Evolutionary conservation across 1,140 invertebrate genomes (phyloP).

Genomic region (Cotesia vestalis): DNA sequence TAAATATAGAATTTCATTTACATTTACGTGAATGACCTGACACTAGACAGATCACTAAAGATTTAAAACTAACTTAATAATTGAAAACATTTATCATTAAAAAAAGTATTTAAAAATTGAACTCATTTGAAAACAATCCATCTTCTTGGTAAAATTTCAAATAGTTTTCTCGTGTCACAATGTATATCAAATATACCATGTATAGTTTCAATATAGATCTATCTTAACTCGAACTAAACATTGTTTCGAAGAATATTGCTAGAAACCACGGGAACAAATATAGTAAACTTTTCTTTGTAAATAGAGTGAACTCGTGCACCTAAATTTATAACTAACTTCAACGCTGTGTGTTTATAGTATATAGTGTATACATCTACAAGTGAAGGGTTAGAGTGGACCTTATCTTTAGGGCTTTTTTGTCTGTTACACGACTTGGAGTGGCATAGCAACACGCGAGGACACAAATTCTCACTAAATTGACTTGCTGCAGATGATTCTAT

Average conservation of each 20-base stretch:
- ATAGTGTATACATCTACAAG: neutral
- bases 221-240: neutral
- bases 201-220: no score
- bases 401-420: slow-evolving; percentile 28
- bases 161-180: no score
- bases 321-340: neutral
- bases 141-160: no score
- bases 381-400: slow-evolving; percentile 5
- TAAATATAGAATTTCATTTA: no score
- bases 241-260: slow-evolving; percentile 42
- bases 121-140: no score
- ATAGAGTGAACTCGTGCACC: slow-evolving; percentile 33
- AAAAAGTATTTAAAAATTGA: no score
- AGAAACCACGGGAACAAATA: slow-evolving; percentile 38
- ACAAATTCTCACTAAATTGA: slow-evolving; percentile 47
- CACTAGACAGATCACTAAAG: no score
- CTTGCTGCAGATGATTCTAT: slow-evolving; percentile 54
- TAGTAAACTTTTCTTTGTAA: slow-evolving; percentile 32
- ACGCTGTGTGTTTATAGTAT: neutral
- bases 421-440: slow-evolving; percentile 28
- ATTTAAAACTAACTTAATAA: no score
- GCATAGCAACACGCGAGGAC: slow-evolving; percentile 54
- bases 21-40: no score
- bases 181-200: no score
- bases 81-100: no score